Evolutionary conservation across 2,113 vertebrate species (phyloP).

Genomic region (Apteryx owenii): DNA sequence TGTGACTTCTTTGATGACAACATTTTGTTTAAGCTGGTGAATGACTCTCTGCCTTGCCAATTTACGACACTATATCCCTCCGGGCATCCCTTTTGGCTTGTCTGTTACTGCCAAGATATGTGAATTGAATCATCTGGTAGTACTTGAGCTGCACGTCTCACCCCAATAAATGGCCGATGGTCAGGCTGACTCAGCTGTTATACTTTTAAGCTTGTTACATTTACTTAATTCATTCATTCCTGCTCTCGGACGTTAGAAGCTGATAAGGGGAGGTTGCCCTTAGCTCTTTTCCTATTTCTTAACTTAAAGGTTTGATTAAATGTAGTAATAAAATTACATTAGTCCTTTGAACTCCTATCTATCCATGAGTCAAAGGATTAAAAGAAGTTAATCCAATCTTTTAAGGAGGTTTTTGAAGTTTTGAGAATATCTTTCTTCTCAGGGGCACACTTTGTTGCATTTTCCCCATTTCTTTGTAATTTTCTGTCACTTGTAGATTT

Average conservation of each 20-base stretch:
- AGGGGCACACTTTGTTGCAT: background rate
- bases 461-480: background rate
- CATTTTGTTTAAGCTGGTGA: slow-evolving; percentile 37
- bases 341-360: slow-evolving; percentile 58
- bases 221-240: slow-evolving; percentile 59
- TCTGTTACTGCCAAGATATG: slow-evolving; percentile 42
- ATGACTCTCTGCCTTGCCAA: slow-evolving; percentile 28
- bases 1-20: slow-evolving; percentile 17
- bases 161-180: background rate
- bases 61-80: slow-evolving; percentile 37
- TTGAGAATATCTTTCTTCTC: slow-evolving; percentile 20
- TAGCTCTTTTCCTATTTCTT: slow-evolving; percentile 54
- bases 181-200: slow-evolving; percentile 58
- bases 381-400: slow-evolving; percentile 54
- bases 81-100: slow-evolving; percentile 41
- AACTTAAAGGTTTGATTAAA: slow-evolving; percentile 62
- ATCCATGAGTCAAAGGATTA: slow-evolving; percentile 32
- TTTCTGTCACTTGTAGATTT: background rate
- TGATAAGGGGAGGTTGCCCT: slow-evolving; percentile 50
- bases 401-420: slow-evolving; percentile 51
- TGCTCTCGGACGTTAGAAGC: slow-evolving; percentile 19
- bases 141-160: slow-evolving; percentile 46
- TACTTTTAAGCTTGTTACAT: slow-evolving; percentile 48
- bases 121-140: slow-evolving; percentile 55
- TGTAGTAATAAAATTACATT: slow-evolving; percentile 64